Percentiles rank a stretch among this genome's conserved stretches.
These are phyloP conservation scores for Temnopleurus reevesii DNA, from an alignment of 53 echinoderm and acorn worm species.

Conservation along the genomic window DNA sequence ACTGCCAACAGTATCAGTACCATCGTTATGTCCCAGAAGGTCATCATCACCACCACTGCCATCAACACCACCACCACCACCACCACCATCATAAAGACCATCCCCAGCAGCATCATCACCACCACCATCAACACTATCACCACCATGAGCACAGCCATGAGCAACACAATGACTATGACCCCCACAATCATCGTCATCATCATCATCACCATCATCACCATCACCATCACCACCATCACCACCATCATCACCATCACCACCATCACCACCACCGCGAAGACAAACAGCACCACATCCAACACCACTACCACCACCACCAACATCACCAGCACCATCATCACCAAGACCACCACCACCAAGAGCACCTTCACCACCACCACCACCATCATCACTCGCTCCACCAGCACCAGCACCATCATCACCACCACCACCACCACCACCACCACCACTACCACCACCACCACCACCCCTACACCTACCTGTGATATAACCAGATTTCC, in stretches of 20 bases:
- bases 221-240: background rate
- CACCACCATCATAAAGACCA: background rate
- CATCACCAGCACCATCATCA: background rate
- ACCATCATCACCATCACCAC: background rate
- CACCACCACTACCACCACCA: background rate
- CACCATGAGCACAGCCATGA: background rate
- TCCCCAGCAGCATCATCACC: too few relatives aligned
- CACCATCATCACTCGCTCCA: background rate
- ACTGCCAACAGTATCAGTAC: too few relatives aligned
- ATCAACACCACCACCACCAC: background rate
- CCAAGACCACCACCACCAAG: background rate
- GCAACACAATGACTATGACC: too few relatives aligned
- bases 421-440: slow-evolving; percentile 9
- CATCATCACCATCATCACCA: background rate
- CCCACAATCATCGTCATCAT: background rate
- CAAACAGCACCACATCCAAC: background rate
- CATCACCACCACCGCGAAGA: background rate
- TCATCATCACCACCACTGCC: too few relatives aligned
- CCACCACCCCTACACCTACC: slow-evolving; percentile 55
- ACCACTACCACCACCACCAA: background rate
- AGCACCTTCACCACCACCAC: background rate
- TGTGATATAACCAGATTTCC: slow-evolving; percentile 96
- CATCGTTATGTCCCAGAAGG: too few relatives aligned
- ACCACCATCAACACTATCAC: too few relatives aligned
- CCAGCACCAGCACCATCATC: background rate